Conservation (phyloP, 1,140 invertebrate genomes). For the Conopomorpha cramerella region DNA sequence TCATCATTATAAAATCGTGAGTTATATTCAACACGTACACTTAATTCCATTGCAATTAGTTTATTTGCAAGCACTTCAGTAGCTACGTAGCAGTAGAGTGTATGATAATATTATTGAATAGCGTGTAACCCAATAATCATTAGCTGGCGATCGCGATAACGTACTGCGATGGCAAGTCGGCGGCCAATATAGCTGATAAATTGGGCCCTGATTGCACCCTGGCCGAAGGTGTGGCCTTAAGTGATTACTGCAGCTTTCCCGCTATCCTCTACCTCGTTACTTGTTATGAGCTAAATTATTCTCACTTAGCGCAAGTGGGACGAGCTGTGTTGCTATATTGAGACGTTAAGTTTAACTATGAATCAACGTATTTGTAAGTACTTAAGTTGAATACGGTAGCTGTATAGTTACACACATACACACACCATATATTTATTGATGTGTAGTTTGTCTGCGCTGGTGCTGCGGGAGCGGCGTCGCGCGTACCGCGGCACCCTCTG, state of each 20-base stretch:
- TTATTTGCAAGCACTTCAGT: no score
- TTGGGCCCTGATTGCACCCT: conserved; percentile 11
- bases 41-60: no score
- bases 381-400: no score
- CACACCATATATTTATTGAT: neutral
- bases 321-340: no score
- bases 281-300: conserved; percentile 3
- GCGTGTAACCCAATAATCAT: no score
- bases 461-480: conserved; percentile 13
- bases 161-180: neutral
- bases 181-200: conserved; percentile 36
- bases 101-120: no score
- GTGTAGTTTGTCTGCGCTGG: conserved; percentile 2
- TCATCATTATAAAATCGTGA: no score
- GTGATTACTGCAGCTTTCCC: conserved; percentile 51
- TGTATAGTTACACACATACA: no score
- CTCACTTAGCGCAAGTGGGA: conserved; percentile 1
- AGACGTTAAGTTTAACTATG: no score
- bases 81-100: no score
- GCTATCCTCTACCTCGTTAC: conserved; percentile 5
- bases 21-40: no score
- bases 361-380: no score
- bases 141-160: conserved; percentile 1
- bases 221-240: conserved; percentile 35
- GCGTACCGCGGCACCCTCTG: conserved; percentile 19